Evolutionary conservation across 2,113 vertebrate species (phyloP).

Genomic region (Nerophis lumbriciformis): DNA sequence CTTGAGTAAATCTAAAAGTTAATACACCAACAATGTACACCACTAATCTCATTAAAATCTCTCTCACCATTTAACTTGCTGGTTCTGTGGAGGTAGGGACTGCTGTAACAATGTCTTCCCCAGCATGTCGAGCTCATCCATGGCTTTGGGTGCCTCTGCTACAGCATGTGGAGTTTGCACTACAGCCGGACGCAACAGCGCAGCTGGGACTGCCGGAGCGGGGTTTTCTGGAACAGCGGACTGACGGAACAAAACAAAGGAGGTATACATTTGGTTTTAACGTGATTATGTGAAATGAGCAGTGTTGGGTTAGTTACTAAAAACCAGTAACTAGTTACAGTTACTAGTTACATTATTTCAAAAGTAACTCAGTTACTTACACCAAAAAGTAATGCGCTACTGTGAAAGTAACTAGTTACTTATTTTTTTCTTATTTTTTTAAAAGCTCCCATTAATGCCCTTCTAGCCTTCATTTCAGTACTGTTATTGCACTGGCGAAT

Average conservation of each 20-base stretch:
- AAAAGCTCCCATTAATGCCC: no score
- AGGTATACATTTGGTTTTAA: not conserved
- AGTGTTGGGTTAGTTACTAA: no score
- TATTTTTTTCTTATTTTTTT: no score
- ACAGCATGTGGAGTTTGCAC: slow-evolving; percentile 25
- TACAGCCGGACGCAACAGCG: slow-evolving; percentile 59
- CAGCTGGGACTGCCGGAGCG: slow-evolving; percentile 27
- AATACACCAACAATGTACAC: not conserved
- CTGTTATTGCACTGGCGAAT: no score
- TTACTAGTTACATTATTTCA: no score
- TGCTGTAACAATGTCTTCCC: slow-evolving; percentile 91
- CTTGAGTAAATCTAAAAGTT: no score
- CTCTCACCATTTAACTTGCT: slow-evolving; percentile 88
- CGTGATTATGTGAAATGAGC: no score
- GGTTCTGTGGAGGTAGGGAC: slow-evolving; percentile 86
- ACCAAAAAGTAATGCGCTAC: no score
- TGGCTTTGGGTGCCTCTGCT: slow-evolving; percentile 67
- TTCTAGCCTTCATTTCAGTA: no score
- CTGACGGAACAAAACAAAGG: slow-evolving; percentile 55
- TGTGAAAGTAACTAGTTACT: no score
- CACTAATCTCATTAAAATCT: not conserved
- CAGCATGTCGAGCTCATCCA: slow-evolving; percentile 88
- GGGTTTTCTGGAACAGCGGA: slow-evolving; percentile 68
- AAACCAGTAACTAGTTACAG: no score
- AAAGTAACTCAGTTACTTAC: no score